Evolutionary conservation across 2,888 invertebrate species (phyloP).

Genomic region (Stegophylla sp.): DNA sequence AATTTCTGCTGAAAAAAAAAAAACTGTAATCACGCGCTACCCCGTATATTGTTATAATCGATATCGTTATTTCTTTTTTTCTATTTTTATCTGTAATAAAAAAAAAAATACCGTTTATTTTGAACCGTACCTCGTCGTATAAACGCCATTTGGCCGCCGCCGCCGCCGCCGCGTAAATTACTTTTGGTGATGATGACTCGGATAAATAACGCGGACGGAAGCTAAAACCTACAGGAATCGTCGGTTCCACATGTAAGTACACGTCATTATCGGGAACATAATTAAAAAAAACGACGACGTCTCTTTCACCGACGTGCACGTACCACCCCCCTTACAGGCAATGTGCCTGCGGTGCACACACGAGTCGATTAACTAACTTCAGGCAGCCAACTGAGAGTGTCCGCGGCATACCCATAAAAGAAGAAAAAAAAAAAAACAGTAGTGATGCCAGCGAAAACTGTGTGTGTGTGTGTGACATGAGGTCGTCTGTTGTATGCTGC

Average conservation of each 20-base stretch:
- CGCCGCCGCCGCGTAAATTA: conserved; percentile 15
- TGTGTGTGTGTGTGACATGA: no score
- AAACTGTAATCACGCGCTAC: conserved; percentile 6
- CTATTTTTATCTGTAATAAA: not conserved
- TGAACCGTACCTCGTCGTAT: not conserved
- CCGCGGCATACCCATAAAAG: no score
- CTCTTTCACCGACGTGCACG: no score
- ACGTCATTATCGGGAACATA: conserved; percentile 2
- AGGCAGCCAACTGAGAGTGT: not conserved
- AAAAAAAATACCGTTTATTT: conserved; percentile 9
- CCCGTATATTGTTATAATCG: not conserved
- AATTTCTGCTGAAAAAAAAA: conserved; percentile 22
- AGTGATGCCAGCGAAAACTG: no score
- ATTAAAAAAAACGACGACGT: conserved; percentile 8
- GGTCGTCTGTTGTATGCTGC: no score
- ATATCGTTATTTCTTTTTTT: not conserved
- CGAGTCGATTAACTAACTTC: conserved; percentile 8
- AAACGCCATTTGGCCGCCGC: not conserved
- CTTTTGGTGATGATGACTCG: conserved; percentile 15
- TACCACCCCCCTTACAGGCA: no score
- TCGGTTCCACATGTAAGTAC: not conserved
- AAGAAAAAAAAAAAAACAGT: no score
- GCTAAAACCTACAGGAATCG: not conserved
- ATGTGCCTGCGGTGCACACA: not conserved
- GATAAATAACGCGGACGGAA: not conserved